These are phyloP conservation scores for Glyphotaelius pellucidus DNA, from an alignment of 2,888 invertebrate genomes.

Conservation along the genomic window DNA sequence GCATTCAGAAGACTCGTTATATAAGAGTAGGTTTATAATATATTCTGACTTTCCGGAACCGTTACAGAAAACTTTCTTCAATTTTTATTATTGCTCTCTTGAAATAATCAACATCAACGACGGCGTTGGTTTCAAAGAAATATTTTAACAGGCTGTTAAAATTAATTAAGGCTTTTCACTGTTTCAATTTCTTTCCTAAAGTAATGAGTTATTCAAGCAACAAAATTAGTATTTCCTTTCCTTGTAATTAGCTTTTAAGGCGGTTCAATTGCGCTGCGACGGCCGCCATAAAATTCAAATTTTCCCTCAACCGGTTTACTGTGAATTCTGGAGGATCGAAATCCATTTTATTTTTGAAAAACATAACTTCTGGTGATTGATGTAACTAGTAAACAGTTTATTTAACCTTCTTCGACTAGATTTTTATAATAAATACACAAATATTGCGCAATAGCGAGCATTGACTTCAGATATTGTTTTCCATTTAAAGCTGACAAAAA, in stretches of 20 bases:
- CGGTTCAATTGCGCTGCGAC: not conserved
- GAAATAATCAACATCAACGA: not conserved
- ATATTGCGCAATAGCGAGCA: not conserved
- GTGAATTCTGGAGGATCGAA: not conserved
- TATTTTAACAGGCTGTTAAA: conserved; percentile 6
- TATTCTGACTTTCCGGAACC: not conserved
- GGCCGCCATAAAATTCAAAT: not conserved
- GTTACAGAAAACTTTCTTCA: not conserved
- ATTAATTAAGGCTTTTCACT: not conserved
- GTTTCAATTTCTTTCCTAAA: not conserved
- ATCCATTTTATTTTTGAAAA: not conserved
- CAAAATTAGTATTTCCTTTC: not conserved
- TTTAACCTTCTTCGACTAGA: not conserved
- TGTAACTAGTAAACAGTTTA: not conserved
- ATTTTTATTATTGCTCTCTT: not conserved
- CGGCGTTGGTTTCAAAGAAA: not conserved
- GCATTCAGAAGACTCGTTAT: not conserved
- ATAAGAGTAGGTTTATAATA: not conserved
- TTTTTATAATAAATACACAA: not conserved
- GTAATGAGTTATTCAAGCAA: not conserved
- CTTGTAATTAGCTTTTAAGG: not conserved
- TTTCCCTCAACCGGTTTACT: not conserved
- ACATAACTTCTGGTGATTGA: not conserved
- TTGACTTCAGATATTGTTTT: not conserved
- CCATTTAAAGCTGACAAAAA: not conserved